phyloP scores from a whole-genome alignment of 1,140 invertebrate genomes.

The Leptinotarsa defecta region DNA sequence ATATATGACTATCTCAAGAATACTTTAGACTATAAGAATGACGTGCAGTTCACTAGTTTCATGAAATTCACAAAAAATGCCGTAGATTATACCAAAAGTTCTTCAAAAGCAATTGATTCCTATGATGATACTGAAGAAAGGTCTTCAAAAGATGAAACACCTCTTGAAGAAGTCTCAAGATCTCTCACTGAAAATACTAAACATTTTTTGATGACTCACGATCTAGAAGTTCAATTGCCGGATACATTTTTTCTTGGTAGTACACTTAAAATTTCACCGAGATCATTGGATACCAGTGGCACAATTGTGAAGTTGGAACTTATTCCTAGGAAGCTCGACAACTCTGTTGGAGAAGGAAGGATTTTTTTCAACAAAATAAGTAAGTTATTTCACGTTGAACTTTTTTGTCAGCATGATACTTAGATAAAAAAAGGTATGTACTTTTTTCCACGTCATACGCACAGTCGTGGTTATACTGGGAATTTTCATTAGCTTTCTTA shows the following conservation, averaged over 20 bases:
- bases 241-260: slow-evolving; percentile 72
- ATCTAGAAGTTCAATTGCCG: slow-evolving; percentile 72
- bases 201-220: slow-evolving; percentile 75
- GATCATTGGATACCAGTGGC: slow-evolving; percentile 61
- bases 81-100: slow-evolving; percentile 59
- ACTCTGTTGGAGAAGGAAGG: slow-evolving; percentile 59
- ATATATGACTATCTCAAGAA: slow-evolving; percentile 71
- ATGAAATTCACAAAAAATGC: slow-evolving; percentile 72
- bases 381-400: background rate
- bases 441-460: no score
- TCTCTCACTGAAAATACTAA: slow-evolving; percentile 69
- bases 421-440: no score
- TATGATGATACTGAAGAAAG: slow-evolving; percentile 53
- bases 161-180: slow-evolving; percentile 72
- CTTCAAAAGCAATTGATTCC: slow-evolving; percentile 45
- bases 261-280: slow-evolving; percentile 72
- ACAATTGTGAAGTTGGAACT: slow-evolving; percentile 74
- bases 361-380: slow-evolving; percentile 56
- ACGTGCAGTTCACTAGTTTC: slow-evolving; percentile 71
- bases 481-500: no score
- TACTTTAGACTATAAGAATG: slow-evolving; percentile 65
- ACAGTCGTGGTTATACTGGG: no score
- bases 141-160: slow-evolving; percentile 52
- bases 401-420: no score
- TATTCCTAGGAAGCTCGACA: slow-evolving; percentile 57